Percentiles rank a stretch among this genome's conserved stretches.
These are phyloP conservation scores for Drosophila anomalipes DNA, from an alignment of 2,888 invertebrate species.

Conservation along the genomic window DNA sequence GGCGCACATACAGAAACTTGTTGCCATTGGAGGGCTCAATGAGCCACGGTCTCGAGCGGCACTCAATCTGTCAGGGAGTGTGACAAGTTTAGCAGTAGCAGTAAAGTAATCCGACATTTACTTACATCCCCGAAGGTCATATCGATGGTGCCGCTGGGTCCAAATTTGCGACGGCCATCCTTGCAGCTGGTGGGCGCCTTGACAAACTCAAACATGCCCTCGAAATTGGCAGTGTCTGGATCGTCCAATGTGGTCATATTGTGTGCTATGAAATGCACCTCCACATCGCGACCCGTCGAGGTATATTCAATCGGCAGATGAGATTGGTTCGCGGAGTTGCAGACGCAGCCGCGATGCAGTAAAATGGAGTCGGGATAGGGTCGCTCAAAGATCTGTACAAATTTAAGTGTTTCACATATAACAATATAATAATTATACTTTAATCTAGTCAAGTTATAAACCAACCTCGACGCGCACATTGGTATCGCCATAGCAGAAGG, in stretches of 20 bases:
- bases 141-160: conserved; percentile 91
- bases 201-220: conserved; percentile 93
- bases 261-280: conserved; percentile 92
- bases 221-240: conserved; percentile 93
- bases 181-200: conserved; percentile 90
- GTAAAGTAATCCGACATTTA: not conserved
- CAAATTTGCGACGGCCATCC: conserved; percentile 89
- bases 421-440: not conserved
- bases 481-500: conserved; percentile 90
- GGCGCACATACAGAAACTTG: conserved; percentile 92
- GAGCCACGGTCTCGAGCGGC: conserved; percentile 92
- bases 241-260: conserved; percentile 95
- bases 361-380: conserved; percentile 91
- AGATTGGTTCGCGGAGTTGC: conserved; percentile 87
- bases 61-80: conserved; percentile 88
- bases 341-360: conserved; percentile 92
- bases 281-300: conserved; percentile 91
- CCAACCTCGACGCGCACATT: conserved; percentile 88
- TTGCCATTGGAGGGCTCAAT: conserved; percentile 90
- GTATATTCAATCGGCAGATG: conserved; percentile 90
- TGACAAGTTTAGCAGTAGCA: accelerated
- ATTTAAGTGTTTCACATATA: not conserved
- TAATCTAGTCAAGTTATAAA: not conserved
- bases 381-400: conserved; percentile 88
- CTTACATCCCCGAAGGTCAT: conserved; percentile 86